A percentile compares a stretch with the other conserved stretches of the same genome.
Conservation (phyloP, 2,888 invertebrate genomes). For the Eugnorisma glareosa region DNA sequence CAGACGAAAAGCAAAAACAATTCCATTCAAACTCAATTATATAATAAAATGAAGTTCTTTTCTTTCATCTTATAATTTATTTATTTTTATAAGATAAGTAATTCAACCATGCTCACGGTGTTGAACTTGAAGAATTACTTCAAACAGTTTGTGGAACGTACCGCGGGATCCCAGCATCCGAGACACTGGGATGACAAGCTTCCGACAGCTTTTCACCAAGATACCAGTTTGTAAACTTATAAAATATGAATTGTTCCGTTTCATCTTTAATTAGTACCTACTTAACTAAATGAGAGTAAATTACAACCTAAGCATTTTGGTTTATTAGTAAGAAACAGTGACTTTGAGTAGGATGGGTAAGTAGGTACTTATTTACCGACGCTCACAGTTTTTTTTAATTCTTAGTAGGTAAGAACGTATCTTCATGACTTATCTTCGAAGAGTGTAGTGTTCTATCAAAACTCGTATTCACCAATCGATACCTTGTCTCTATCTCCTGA, state of each 20-base stretch:
- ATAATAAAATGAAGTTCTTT: background rate
- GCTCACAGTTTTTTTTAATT: background rate
- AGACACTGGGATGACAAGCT: slow-evolving; percentile 35
- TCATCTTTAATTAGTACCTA: background rate
- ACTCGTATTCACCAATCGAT: too few relatives aligned
- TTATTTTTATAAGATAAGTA: background rate
- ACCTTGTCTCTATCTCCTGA: too few relatives aligned
- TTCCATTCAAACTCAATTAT: slow-evolving; percentile 1
- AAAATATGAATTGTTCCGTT: slow-evolving; percentile 26
- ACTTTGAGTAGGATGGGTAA: background rate
- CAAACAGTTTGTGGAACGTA: background rate
- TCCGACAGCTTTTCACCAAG: slow-evolving; percentile 36
- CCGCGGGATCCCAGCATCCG: background rate
- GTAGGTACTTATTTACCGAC: background rate
- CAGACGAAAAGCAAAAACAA: slow-evolving; percentile 3
- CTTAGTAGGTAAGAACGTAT: too few relatives aligned
- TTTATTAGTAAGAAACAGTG: background rate
- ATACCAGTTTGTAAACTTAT: slow-evolving; percentile 22
- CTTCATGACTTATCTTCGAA: too few relatives aligned
- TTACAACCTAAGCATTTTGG: background rate
- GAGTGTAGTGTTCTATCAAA: too few relatives aligned
- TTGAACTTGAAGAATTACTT: slow-evolving; percentile 16
- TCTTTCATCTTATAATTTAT: background rate
- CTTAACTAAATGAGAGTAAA: background rate
- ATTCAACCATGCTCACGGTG: background rate